Evolutionary conservation across 2,888 invertebrate genomes (phyloP).

Genomic region (Ceramica pisi): DNA sequence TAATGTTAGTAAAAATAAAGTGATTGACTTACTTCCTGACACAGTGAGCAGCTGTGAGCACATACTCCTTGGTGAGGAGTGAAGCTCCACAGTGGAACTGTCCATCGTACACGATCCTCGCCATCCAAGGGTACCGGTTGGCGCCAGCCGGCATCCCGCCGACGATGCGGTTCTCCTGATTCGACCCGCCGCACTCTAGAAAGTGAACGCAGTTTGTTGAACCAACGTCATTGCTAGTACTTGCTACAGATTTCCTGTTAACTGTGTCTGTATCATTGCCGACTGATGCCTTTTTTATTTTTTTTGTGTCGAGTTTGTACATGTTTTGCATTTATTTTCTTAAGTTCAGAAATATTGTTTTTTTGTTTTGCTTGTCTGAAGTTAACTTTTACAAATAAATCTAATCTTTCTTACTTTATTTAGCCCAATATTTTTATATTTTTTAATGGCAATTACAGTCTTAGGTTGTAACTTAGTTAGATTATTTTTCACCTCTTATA

Average conservation of each 20-base stretch:
- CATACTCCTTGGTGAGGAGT: conserved; percentile 95
- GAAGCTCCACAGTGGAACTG: conserved; percentile 97
- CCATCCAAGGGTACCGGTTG: conserved; percentile 97
- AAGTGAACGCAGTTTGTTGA: conserved; percentile 77
- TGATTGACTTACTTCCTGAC: conserved; percentile 92
- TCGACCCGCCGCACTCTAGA: conserved; percentile 95
- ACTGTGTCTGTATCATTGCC: conserved; percentile 50
- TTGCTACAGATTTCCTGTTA: conserved; percentile 65
- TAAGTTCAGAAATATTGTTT: background rate
- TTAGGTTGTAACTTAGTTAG: background rate
- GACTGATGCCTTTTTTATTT: conserved; percentile 51
- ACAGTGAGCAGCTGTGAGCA: conserved; percentile 97
- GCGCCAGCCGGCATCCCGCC: conserved; percentile 95
- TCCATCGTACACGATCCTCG: conserved; percentile 96
- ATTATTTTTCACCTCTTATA: background rate
- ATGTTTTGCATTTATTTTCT: background rate
- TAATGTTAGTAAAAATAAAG: background rate
- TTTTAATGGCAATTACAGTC: background rate
- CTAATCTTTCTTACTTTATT: too few relatives aligned
- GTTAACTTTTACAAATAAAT: background rate
- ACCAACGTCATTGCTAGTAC: conserved; percentile 64
- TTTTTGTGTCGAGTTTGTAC: conserved; percentile 9
- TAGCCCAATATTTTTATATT: background rate
- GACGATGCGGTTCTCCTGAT: conserved; percentile 96
- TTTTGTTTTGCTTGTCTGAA: background rate